A percentile compares a stretch with the other conserved stretches of the same genome.
Conservation (phyloP, 2,888 invertebrate species). For the Timandra comae region DNA sequence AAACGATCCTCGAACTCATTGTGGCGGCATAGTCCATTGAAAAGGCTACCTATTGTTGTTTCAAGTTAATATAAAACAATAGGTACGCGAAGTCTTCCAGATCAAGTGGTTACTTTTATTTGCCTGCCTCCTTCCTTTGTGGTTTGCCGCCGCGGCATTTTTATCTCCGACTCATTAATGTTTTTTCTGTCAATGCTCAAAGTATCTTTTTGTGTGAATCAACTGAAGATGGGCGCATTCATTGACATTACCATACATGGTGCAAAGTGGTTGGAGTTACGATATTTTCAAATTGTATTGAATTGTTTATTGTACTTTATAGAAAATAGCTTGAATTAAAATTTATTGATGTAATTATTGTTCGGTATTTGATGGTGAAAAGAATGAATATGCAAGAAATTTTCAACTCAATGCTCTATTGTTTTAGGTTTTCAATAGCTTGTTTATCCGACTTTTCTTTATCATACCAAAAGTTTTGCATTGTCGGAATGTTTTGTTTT, state of each 20-base stretch:
- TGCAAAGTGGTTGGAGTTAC: constrained; percentile 7
- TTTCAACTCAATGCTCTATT: too few species aligned
- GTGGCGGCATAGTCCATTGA: constrained; percentile 73
- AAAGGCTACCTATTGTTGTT: constrained; percentile 74
- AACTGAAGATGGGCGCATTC: constrained; percentile 30
- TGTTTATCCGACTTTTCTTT: too few species aligned
- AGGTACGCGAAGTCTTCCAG: constrained; percentile 41
- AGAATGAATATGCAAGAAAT: too few species aligned
- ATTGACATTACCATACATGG: constrained; percentile 25
- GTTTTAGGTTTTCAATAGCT: too few species aligned
- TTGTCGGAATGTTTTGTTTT: too few species aligned
- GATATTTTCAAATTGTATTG: constrained; percentile 3
- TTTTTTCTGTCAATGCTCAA: constrained; percentile 28
- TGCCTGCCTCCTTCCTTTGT: constrained; percentile 58
- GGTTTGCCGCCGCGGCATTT: constrained; percentile 56
- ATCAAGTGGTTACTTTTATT: constrained; percentile 48
- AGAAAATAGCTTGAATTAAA: too few species aligned
- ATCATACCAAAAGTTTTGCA: too few species aligned
- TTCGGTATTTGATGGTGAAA: constrained; percentile 4
- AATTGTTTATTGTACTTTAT: neutral
- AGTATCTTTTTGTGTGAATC: constrained; percentile 32
- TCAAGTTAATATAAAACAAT: constrained; percentile 76
- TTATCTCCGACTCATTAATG: constrained; percentile 69
- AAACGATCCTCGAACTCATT: constrained; percentile 47
- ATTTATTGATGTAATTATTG: constrained; percentile 4